Base-by-base conservation (phyloP, 2,113 vertebrate species). In the Periophthalmodon schlosseri region DNA sequence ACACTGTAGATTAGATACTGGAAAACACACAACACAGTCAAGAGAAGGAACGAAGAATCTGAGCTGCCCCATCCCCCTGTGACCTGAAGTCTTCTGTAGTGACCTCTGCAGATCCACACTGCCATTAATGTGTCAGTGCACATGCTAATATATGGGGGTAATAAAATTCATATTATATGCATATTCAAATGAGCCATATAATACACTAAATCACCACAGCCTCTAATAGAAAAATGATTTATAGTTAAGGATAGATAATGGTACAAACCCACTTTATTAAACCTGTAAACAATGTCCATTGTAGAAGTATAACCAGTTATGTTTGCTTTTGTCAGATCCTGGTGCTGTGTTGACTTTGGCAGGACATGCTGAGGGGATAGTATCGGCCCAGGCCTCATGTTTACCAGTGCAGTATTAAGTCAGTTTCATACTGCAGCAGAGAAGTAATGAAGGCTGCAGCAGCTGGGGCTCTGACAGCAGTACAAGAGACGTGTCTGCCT, bases 401-500 rank as follows among this genome's bases (percentile, higher is more conserved):
- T 89, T 80, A 85, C 82, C 64, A 77, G n/a, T 77, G 69, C 75
- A 82, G 79, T 86, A 84, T 89, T 83, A 86, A 89, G 84, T 86
- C 82, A 77, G 79, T 84, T 85, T 88, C 85, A 84, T 85, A 81
- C 88, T 77, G 84, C 70, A 84, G 79, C 77, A 69, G 78, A 79
- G 72, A 78, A 88, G 90, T 87, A 91, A 90, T 88, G 85, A 86
- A 88, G 82, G 86, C 83, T 80, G 80, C 73, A 86, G 81, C 90
- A 90, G 88, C 87, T 88, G 90, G 82, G 78, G 81, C 81, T 79
- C 87, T 81, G 78, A 88, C 85, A 76, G 71, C 60, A 64, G 79
- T 86, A 80, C 88, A 87, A 92, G 84, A 78, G 82, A 83, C 69
- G 85, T 82, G 76, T 88, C 87, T 90, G 74, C 70, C 81, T 79